Percentiles rank a stretch among this genome's conserved stretches.
Evolutionary conservation across 2,113 vertebrate genomes (phyloP).

Genomic region (Pteropus alecto): DNA sequence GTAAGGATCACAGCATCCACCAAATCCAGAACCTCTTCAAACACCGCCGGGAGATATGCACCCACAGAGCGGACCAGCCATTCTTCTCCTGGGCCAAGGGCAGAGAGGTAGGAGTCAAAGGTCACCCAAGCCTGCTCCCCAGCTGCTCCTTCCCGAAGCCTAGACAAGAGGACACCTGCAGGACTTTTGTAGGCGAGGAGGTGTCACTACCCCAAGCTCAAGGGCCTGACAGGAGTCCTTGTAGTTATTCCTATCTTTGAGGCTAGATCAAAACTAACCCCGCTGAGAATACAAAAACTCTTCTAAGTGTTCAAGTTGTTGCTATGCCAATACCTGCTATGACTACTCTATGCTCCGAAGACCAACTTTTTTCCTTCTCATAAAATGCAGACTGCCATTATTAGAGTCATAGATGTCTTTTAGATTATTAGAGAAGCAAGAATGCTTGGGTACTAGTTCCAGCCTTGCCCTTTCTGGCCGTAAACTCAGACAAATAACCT

Average conservation of each 20-base stretch:
- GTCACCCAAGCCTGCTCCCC: not conserved
- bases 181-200: not conserved
- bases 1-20: conserved; percentile 92
- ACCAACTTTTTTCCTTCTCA: not conserved
- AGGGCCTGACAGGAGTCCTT: not conserved
- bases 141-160: not conserved
- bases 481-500: not conserved
- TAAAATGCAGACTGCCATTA: not conserved
- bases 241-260: not conserved
- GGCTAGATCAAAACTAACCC: too few species aligned
- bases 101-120: not conserved
- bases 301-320: not conserved
- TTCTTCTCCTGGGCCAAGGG: conserved; percentile 87
- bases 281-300: not conserved
- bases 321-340: not conserved
- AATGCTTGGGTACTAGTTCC: too few species aligned
- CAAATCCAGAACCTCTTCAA: conserved; percentile 92
- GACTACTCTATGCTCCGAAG: not conserved
- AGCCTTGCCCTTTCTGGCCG: not conserved
- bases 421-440: not conserved
- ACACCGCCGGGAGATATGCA: conserved; percentile 90
- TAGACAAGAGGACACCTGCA: not conserved
- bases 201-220: not conserved
- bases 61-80: conserved; percentile 93
- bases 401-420: fast-evolving